Percentiles rank a stretch among this genome's conserved stretches.
These are phyloP conservation scores for Ovibos moschatus DNA, from an alignment of 2,113 vertebrate genomes.

Conservation along the genomic window DNA sequence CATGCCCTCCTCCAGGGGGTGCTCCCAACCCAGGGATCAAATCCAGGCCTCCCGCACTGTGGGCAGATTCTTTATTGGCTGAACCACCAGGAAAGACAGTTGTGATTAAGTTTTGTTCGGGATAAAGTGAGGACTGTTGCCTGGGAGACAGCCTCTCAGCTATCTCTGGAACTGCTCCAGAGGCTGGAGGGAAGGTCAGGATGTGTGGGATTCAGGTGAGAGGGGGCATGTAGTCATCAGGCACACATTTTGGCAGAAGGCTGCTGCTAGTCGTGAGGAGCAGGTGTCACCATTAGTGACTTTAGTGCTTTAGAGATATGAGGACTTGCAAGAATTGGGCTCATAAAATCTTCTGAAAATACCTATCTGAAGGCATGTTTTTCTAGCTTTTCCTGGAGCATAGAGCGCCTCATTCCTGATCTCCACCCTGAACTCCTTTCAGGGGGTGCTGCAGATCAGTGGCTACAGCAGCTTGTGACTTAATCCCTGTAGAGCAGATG, in stretches of 20 bases:
- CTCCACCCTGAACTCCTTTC: background rate
- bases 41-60: background rate
- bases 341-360: background rate
- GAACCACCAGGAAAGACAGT: background rate
- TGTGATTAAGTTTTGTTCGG: background rate
- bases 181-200: background rate
- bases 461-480: background rate
- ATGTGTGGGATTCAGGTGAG: background rate
- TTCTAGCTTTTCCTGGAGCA: background rate
- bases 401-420: background rate
- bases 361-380: background rate
- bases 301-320: background rate
- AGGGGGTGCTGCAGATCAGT: background rate
- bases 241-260: no score
- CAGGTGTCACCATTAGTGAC: background rate
- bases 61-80: background rate
- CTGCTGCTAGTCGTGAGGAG: background rate
- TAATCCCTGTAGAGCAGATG: background rate
- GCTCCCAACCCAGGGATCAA: background rate
- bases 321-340: background rate
- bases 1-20: background rate
- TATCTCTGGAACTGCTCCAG: background rate
- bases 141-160: background rate
- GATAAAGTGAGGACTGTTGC: background rate
- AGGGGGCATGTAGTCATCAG: rapidly evolving